These are phyloP conservation scores for Tetramorium simillimum DNA, from an alignment of 1,140 invertebrate species.

Conservation along the genomic window DNA sequence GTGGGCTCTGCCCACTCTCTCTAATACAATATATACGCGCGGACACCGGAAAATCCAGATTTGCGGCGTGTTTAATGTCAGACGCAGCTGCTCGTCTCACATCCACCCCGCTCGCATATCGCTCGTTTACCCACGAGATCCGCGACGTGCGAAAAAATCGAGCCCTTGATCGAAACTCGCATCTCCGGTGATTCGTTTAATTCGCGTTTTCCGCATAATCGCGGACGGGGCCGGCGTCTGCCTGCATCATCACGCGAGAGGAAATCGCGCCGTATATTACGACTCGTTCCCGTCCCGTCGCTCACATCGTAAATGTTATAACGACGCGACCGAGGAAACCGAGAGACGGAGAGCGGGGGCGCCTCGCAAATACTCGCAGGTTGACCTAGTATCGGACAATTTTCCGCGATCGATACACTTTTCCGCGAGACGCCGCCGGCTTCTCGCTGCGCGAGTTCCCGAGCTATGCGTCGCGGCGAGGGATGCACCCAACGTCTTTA, in stretches of 20 bases:
- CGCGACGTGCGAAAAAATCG: background rate
- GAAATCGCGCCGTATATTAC: background rate
- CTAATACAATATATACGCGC: background rate
- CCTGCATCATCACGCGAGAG: background rate
- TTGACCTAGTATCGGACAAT: slow-evolving; percentile 73
- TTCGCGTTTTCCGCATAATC: background rate
- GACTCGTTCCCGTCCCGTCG: background rate
- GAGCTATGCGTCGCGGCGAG: slow-evolving; percentile 12
- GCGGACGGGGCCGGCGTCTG: background rate
- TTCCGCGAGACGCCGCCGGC: slow-evolving; percentile 57
- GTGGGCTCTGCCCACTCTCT: background rate
- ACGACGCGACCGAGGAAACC: slow-evolving; percentile 30
- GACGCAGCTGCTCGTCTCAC: slow-evolving; percentile 4
- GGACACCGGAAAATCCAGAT: background rate
- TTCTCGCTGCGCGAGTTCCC: background rate
- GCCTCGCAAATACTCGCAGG: slow-evolving; percentile 66
- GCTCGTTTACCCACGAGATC: background rate
- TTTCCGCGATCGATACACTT: slow-evolving; percentile 73
- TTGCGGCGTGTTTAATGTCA: slow-evolving; percentile 20
- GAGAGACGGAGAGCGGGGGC: background rate
- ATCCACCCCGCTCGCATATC: background rate
- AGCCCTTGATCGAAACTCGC: background rate
- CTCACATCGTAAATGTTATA: slow-evolving; percentile 42
- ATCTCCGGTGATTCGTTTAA: background rate
- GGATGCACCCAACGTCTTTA: background rate